Evolutionary conservation across 2,888 invertebrate genomes (phyloP), one percentile per base, ranked within the genome.

Genomic region (Suillia variegata): DNA sequence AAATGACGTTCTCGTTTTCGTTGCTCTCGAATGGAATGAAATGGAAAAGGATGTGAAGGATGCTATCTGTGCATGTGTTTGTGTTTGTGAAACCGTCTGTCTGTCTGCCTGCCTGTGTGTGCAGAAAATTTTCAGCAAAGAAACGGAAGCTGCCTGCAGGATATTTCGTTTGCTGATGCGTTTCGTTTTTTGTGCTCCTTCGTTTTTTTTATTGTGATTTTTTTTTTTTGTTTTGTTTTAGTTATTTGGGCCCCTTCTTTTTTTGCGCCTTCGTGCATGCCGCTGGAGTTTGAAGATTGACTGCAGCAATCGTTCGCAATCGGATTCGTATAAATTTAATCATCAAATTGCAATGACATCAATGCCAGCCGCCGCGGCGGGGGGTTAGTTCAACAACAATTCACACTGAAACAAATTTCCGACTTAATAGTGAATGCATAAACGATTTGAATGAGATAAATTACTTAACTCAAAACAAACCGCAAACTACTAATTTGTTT

Each of bases 141-240:
- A 18, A 20, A 45, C 45, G 45, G 45, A 45, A 45, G 42, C 22
- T 38, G 74, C 69, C 72, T 74, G 74, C 74, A 68, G 72, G 72
- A 68, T 73, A 73, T 73, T 73, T 69, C 72, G 63, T 65, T 73
- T 75, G 68, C 74, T 73, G 75, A 73, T 73, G 75, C 73, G 68
- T 64, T 33, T 8, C 33, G n/a, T n/a, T n/a, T 50, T 21, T 20
- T 15, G 13, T 22, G 24, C 26, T 22, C 22, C 49, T 49, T 20
- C 20, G 18, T 12, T 20, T 18, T n/a, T n/a, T n/a, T n/a, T n/a
- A n/a, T n/a, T n/a, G n/a, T n/a, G n/a, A n/a, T n/a, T n/a, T n/a
- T n/a, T n/a, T n/a, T n/a, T n/a, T n/a, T n/a, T n/a, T n/a, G n/a
- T n/a, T n/a, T n/a, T n/a, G 38, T 17, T 18, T 42, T 15, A 42